phyloP scores from a whole-genome alignment of 2,888 invertebrate genomes.

The Cistogaster globosa region DNA sequence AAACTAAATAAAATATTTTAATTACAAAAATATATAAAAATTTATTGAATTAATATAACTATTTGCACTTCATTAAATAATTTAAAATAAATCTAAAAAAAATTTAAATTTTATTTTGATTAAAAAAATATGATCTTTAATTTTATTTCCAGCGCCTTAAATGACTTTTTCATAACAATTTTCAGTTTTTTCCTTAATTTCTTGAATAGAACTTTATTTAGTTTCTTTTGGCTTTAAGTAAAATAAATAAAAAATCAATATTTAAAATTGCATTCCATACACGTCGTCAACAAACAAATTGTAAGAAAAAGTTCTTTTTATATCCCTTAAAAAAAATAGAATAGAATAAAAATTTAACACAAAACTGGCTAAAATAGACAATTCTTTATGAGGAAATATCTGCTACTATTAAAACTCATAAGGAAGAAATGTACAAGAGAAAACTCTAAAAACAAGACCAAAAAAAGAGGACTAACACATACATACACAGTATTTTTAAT shows the following conservation, averaged over 20 bases:
- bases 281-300: conserved; percentile 72
- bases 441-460: conserved; percentile 16
- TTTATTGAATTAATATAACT: not conserved
- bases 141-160: conserved; percentile 26
- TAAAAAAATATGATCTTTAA: conserved; percentile 13
- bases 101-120: not conserved
- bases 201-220: conserved; percentile 44
- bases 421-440: conserved; percentile 44
- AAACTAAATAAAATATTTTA: too few relatives aligned
- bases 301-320: conserved; percentile 69
- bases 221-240: conserved; percentile 12
- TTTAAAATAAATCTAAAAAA: not conserved
- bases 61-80: not conserved
- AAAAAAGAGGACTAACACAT: conserved; percentile 21
- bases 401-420: conserved; percentile 66
- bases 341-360: conserved; percentile 15
- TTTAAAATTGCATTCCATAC: conserved; percentile 72
- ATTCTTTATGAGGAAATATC: conserved; percentile 70
- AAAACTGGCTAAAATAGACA: conserved; percentile 66
- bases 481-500: conserved; percentile 23
- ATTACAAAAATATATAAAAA: conserved; percentile 12
- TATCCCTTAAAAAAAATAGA: conserved; percentile 35
- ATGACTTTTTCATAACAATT: conserved; percentile 18
- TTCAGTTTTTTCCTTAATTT: not conserved
- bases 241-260: conserved; percentile 68